Conservation (phyloP, 2,888 invertebrate genomes). For the Drosophila mercatorum region DNA sequence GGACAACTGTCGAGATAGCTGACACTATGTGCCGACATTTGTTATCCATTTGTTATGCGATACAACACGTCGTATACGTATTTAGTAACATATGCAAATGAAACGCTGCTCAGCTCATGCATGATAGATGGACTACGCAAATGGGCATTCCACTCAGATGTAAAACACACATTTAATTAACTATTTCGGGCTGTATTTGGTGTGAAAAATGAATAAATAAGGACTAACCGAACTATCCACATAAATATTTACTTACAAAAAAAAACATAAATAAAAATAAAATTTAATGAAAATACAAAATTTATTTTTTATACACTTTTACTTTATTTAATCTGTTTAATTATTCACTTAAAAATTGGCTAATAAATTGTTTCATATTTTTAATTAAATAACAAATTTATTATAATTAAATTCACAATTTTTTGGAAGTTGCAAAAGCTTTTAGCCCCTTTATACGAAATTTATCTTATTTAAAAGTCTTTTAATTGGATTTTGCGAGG, state of each 20-base stretch:
- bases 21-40: slow-evolving; percentile 6
- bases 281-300: no score
- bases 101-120: slow-evolving; percentile 39
- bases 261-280: no score
- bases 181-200: background rate
- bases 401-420: background rate
- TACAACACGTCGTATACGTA: slow-evolving; percentile 5
- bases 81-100: slow-evolving; percentile 43
- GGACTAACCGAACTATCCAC: no score
- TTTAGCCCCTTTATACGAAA: slow-evolving; percentile 16
- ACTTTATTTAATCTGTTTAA: no score
- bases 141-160: slow-evolving; percentile 3
- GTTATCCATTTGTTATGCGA: slow-evolving; percentile 11
- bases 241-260: no score
- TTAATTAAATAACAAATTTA: background rate
- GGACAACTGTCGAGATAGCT: slow-evolving; percentile 19
- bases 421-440: background rate
- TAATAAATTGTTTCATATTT: background rate
- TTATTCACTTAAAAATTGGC: background rate
- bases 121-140: slow-evolving; percentile 53
- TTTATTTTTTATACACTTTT: background rate
- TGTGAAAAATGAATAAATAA: no score
- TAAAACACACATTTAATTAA: background rate
- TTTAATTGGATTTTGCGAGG: slow-evolving; percentile 36
- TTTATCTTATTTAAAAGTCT: slow-evolving; percentile 18